A percentile compares a stretch with the other conserved stretches of the same genome.
These are phyloP conservation scores for Phocides pigmalion DNA, from an alignment of 1,140 invertebrate genomes.

Conservation along the genomic window DNA sequence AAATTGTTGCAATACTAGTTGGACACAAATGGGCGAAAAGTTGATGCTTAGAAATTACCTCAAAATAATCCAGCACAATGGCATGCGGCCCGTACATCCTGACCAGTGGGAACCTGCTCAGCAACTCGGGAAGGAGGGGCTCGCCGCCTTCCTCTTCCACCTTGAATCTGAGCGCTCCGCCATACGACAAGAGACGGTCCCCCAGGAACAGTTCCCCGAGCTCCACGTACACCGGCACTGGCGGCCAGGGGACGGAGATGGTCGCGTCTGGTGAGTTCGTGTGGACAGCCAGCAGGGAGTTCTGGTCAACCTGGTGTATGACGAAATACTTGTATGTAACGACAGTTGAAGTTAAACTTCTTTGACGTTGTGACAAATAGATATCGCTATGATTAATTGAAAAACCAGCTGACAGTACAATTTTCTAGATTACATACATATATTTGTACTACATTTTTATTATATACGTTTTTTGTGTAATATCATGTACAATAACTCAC, in stretches of 20 bases:
- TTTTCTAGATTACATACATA: too few species aligned
- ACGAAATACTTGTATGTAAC: background rate
- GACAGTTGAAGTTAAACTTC: too few species aligned
- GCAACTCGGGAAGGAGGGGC: constrained; percentile 82
- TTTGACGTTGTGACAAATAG: too few species aligned
- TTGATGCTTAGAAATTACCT: constrained; percentile 79
- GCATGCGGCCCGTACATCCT: constrained; percentile 90
- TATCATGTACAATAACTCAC: too few species aligned
- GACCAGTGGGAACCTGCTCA: constrained; percentile 90
- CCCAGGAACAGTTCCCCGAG: constrained; percentile 93
- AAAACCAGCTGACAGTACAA: too few species aligned
- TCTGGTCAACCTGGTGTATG: constrained; percentile 66
- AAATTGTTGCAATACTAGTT: too few species aligned
- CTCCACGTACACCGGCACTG: constrained; percentile 94
- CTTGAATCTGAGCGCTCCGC: constrained; percentile 93
- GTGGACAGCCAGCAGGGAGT: constrained; percentile 80
- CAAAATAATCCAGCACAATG: constrained; percentile 92
- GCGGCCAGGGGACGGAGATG: constrained; percentile 85
- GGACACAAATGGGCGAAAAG: too few species aligned
- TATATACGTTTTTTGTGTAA: too few species aligned
- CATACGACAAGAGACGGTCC: constrained; percentile 96
- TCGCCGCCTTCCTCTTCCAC: constrained; percentile 88
- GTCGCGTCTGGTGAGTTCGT: constrained; percentile 62
- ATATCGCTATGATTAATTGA: too few species aligned
- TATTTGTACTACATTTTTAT: too few species aligned